These are phyloP conservation scores for human DNA, from an alignment of 2,113 vertebrate genomes.

Conservation along the genomic window DNA sequence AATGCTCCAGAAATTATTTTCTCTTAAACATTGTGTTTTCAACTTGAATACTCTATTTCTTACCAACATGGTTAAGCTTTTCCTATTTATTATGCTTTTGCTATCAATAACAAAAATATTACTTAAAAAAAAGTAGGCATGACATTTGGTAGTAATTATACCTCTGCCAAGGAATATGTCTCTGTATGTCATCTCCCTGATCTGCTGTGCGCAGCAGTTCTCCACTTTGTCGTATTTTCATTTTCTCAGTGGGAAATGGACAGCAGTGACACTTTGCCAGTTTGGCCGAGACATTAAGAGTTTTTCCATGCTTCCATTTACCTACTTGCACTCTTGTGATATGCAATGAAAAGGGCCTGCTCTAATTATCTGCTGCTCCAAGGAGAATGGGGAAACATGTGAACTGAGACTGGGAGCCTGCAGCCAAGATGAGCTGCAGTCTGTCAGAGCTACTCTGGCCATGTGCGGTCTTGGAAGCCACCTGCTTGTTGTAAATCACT, in stretches of 20 bases:
- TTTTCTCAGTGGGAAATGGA: neutral
- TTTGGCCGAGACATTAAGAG: neutral
- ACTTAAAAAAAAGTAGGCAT: neutral
- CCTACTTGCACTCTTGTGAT: neutral
- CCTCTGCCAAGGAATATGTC: rapidly evolving
- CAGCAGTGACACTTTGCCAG: neutral
- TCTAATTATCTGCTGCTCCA: neutral
- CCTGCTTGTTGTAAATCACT: neutral
- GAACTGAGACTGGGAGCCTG: neutral
- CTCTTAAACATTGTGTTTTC: neutral
- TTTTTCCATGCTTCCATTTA: neutral
- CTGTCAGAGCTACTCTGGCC: neutral
- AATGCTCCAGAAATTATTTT: neutral
- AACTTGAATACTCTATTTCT: neutral
- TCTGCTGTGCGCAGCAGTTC: neutral
- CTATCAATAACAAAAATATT: neutral
- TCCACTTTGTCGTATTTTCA: neutral
- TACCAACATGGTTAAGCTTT: neutral
- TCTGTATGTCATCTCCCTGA: neutral
- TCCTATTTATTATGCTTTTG: neutral
- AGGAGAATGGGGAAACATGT: neutral
- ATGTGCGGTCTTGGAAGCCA: neutral
- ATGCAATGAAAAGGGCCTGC: neutral
- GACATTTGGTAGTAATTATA: neutral
- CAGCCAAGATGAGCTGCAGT: neutral